Conservation (phyloP, 35 echinoderm and acorn worm genomes). For the Chiridota heheva region DNA sequence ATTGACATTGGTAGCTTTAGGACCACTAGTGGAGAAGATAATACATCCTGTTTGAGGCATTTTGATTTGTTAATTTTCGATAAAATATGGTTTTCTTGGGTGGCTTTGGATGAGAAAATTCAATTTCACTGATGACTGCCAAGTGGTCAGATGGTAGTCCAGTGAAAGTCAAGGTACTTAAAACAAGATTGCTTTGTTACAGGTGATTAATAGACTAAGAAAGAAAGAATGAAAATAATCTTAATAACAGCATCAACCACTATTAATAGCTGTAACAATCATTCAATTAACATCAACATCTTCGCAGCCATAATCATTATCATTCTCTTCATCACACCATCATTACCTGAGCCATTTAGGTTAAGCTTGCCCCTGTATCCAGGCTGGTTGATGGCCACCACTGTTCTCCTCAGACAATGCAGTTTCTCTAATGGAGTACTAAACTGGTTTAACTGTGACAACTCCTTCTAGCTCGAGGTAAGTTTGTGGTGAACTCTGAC, state of each 20-base stretch:
- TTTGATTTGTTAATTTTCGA: too few species aligned
- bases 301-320: background rate
- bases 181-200: too few species aligned
- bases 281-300: background rate
- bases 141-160: too few species aligned
- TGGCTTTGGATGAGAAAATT: too few species aligned
- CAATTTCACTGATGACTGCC: too few species aligned
- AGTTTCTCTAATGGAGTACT: conserved; percentile 88
- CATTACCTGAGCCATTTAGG: conserved; percentile 28
- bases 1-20: too few species aligned
- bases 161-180: too few species aligned
- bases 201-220: background rate
- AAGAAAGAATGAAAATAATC: background rate
- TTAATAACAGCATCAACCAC: background rate
- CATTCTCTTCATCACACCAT: conserved; percentile 5
- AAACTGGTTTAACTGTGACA: conserved; percentile 79
- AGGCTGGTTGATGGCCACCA: conserved; percentile 83
- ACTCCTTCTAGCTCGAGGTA: conserved; percentile 86
- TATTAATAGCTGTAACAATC: background rate
- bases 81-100: too few species aligned
- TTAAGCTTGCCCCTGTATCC: conserved; percentile 64
- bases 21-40: too few species aligned
- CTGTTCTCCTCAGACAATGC: conserved; percentile 81
- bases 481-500: conserved; percentile 81
- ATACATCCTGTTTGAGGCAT: too few species aligned